Percentiles rank a stretch among this genome's conserved stretches.
Conservation (phyloP, 2,113 vertebrate genomes). For the Apodemus sylvaticus region DNA sequence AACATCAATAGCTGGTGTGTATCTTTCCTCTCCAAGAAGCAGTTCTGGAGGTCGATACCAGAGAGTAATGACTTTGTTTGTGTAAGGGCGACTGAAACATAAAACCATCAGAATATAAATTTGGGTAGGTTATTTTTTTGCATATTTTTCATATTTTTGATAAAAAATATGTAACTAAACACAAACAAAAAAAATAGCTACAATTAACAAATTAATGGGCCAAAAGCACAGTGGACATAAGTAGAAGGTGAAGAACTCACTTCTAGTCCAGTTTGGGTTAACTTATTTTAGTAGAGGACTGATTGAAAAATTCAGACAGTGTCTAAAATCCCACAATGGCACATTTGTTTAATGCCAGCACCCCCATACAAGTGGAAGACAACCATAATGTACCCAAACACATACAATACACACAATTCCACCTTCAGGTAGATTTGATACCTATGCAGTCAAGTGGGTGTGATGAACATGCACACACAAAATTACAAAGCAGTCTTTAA, state of each 20-base stretch:
- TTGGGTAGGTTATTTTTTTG: background rate
- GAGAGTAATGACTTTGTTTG: constrained; percentile 99
- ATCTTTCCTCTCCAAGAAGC: constrained; percentile 96
- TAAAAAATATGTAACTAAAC: constrained; percentile 7
- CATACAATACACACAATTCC: background rate
- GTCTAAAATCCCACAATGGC: background rate
- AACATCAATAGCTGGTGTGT: constrained; percentile 98
- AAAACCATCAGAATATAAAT: constrained; percentile 35
- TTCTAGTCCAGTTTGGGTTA: constrained; percentile 45
- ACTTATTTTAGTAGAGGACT: background rate
- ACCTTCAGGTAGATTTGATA: background rate
- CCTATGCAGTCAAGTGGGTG: background rate
- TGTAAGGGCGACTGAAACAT: constrained; percentile 95
- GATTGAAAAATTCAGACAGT: constrained; percentile 16
- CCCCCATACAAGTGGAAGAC: background rate
- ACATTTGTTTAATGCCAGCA: background rate
- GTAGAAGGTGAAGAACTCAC: background rate
- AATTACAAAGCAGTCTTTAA: background rate
- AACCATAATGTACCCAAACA: background rate
- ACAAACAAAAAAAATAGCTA: constrained; percentile 44
- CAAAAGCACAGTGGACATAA: constrained; percentile 52
- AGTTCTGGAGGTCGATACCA: constrained; percentile 99
- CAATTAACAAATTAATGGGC: constrained; percentile 18
- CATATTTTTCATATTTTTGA: background rate
- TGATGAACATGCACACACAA: background rate